phyloP scores from a whole-genome alignment of 2,113 vertebrate genomes.

The Pollachius pollachius region DNA sequence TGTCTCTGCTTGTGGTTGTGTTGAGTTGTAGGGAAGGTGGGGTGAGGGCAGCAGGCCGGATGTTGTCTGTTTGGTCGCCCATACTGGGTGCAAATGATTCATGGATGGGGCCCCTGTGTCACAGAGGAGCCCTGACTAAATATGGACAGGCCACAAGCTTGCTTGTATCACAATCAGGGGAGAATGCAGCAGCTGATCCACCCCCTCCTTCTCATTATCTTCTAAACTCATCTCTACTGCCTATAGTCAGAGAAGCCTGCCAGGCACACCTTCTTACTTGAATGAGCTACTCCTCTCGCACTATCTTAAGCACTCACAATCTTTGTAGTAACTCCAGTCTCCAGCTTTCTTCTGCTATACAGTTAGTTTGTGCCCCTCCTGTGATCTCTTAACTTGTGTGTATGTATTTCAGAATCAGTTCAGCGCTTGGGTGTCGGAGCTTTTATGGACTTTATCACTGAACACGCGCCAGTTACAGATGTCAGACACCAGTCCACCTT shows the following conservation, averaged over 20 bases:
- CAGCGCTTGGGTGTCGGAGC: too few relatives aligned
- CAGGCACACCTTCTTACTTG: neutral
- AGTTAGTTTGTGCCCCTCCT: too few relatives aligned
- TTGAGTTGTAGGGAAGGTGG: slow-evolving; percentile 2
- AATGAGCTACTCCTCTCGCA: neutral
- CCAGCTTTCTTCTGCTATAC: too few relatives aligned
- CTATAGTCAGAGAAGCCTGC: slow-evolving; percentile 31
- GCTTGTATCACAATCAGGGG: slow-evolving; percentile 75
- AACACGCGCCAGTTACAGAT: neutral
- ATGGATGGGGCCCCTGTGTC: slow-evolving; percentile 64
- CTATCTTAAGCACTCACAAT: too few relatives aligned
- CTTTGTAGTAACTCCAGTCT: too few relatives aligned
- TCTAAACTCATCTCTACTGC: slow-evolving; percentile 40
- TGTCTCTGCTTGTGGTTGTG: slow-evolving; percentile 44
- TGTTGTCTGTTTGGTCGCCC: slow-evolving; percentile 46
- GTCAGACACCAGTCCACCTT: slow-evolving; percentile 44
- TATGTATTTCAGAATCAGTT: too few relatives aligned
- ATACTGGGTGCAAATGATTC: slow-evolving; percentile 81
- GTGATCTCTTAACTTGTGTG: too few relatives aligned
- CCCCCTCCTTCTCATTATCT: slow-evolving; percentile 3
- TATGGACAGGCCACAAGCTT: slow-evolving; percentile 79
- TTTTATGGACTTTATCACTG: neutral
- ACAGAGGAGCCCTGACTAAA: slow-evolving; percentile 85
- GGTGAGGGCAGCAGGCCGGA: slow-evolving; percentile 9
- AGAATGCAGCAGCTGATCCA: slow-evolving; percentile 82